Percentiles rank a stretch among this genome's conserved stretches.
Evolutionary conservation across 2,797 vertebrate species (phyloP).

Genomic region (Cheirogaleus major): DNA sequence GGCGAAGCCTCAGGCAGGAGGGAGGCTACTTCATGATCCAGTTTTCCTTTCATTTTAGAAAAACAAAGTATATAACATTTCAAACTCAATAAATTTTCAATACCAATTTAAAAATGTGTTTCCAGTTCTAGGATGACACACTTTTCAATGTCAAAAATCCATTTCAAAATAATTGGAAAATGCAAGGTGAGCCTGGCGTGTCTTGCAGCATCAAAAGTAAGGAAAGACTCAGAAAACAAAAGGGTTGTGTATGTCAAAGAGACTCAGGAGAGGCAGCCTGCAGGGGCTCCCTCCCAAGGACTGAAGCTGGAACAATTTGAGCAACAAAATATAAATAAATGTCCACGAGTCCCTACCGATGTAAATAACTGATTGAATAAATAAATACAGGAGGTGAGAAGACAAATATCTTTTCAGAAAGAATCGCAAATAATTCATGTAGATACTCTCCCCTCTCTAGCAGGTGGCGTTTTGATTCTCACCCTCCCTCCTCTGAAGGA

Average conservation of each 20-base stretch:
- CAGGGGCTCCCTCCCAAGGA: neutral
- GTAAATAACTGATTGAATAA: neutral
- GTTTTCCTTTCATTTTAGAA: neutral
- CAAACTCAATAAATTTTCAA: neutral
- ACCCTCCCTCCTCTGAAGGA: no score
- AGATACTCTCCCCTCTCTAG: neutral
- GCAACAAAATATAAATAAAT: neutral
- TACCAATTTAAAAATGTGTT: neutral
- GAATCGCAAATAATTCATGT: no score
- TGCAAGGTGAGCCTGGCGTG: neutral
- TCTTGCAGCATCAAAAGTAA: neutral
- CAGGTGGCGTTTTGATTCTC: neutral
- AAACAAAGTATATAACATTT: neutral
- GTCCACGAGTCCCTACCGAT: neutral
- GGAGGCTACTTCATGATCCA: no score
- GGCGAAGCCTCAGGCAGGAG: neutral
- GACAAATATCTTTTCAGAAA: neutral
- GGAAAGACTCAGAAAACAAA: neutral
- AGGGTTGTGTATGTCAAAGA: no score
- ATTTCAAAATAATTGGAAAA: neutral
- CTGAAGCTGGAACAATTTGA: neutral
- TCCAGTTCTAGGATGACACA: neutral
- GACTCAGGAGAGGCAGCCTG: neutral
- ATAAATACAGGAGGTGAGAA: neutral
- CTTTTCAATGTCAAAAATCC: neutral